Evolutionary conservation across 2,113 vertebrate genomes (phyloP), one percentile per base, ranked within the genome.

Genomic region (Pseudolaguvia tuberculata): DNA sequence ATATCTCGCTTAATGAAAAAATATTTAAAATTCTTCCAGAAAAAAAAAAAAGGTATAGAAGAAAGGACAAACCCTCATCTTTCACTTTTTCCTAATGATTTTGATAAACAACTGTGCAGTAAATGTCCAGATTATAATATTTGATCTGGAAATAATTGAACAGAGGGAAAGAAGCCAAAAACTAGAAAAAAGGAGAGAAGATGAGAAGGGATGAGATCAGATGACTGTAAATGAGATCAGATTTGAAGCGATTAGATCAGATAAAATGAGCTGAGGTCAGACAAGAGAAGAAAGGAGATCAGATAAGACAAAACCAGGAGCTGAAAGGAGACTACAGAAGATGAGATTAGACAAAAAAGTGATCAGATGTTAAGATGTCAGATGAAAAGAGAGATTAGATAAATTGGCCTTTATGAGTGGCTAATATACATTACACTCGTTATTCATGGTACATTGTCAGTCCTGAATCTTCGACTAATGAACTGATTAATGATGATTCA

Each of bases 361-460:
- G 4, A 42, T 42, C 9, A 42, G 39, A 42, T 42, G 52, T 18
- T 63, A 65, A 69, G 55, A 70, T 66, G 39, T 73, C 76, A 81
- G 83, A 78, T 35, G 3, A 35, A n/a, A n/a, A 6, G 31, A 66
- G 69, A 80, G 76, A 70, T 81, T 45, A 81, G 83, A 83, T 62
- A 21, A 35, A 23, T 17, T 67, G 23, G 63, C 50, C 45, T 67
- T 67, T 27, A 1, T 27, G 12, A 66, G 75, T 62, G 65, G 52
- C 51, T 67, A 72, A 61, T 51, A 65, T 48, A 66, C 14, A 50
- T 58, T 67, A 66, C 25, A 66, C 5, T n/a, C 58, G 9, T 45
- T 63, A 63, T 67, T 50, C 63, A 74, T 72, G 61, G 63, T 63
- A 39, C 29, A 51, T 56, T 69, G 47, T 62, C 10, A 51, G 47